Conservation (phyloP, 2,888 invertebrate species). For the Biston stratarius region DNA sequence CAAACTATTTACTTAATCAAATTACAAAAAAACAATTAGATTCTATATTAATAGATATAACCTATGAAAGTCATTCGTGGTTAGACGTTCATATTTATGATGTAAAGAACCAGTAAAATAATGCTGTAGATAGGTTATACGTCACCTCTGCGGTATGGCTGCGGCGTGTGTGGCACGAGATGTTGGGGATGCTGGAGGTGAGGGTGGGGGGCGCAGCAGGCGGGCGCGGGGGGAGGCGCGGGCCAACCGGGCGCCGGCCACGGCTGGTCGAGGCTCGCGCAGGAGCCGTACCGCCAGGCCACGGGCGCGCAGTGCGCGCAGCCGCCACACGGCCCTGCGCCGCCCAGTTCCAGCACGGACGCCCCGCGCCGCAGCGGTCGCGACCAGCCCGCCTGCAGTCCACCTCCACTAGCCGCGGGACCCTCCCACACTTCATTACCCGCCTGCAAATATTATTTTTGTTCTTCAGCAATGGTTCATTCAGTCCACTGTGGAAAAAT, state of each 20-base stretch:
- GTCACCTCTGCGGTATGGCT: constrained; percentile 75
- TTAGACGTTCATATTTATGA: no score
- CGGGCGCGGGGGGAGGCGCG: constrained; percentile 57
- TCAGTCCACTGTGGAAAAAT: no score
- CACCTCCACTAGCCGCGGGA: constrained; percentile 52
- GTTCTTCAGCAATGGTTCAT: no score
- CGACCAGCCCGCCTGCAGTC: constrained; percentile 63
- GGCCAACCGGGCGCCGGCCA: constrained; percentile 53
- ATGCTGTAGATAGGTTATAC: background rate
- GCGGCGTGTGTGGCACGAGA: constrained; percentile 71
- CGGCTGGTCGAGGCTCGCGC: constrained; percentile 75
- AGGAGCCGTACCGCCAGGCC: constrained; percentile 80
- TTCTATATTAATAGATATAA: no score
- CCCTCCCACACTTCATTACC: constrained; percentile 67
- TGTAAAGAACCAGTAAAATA: background rate
- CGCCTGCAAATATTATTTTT: background rate
- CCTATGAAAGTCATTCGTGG: no score
- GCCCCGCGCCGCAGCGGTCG: constrained; percentile 76
- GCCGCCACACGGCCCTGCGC: constrained; percentile 57
- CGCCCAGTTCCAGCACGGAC: constrained; percentile 75
- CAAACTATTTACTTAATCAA: no score
- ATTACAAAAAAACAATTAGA: no score
- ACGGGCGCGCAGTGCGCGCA: constrained; percentile 58
- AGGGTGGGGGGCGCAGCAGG: constrained; percentile 58
- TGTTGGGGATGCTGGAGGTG: constrained; percentile 59